Evolutionary conservation across 2,113 vertebrate species (phyloP).

Genomic region (Channa argus): DNA sequence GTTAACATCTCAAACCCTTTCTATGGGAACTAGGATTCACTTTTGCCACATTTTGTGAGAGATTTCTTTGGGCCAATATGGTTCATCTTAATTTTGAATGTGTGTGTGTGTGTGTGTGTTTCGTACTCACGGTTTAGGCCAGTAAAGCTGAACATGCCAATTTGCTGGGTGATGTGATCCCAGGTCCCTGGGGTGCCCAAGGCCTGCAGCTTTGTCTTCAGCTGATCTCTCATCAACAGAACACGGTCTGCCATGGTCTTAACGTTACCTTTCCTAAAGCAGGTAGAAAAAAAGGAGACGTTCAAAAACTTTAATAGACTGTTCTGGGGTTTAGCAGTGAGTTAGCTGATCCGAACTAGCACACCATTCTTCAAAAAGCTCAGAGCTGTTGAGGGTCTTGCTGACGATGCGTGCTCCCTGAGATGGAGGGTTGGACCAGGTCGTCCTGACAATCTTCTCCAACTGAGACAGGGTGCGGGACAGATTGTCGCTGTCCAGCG

Average conservation of each 20-base stretch:
- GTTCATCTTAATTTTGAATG: no score
- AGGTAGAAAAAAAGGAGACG: background rate
- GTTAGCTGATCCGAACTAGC: background rate
- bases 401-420: conserved; percentile 92
- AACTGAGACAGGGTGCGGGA: conserved; percentile 90
- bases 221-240: conserved; percentile 90
- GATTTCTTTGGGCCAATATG: no score
- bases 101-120: background rate
- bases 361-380: conserved; percentile 92
- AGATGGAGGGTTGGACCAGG: conserved; percentile 95
- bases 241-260: conserved; percentile 95
- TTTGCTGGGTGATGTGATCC: conserved; percentile 95
- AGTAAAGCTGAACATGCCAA: conserved; percentile 97
- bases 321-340: no score
- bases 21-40: no score
- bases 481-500: conserved; percentile 85
- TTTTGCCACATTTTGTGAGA: no score
- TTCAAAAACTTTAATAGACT: no score
- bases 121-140: conserved; percentile 90
- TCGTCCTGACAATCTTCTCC: conserved; percentile 94
- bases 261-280: conserved; percentile 89
- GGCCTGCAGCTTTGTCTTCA: conserved; percentile 86
- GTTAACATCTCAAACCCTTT: no score
- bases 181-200: conserved; percentile 92
- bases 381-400: conserved; percentile 85